Conservation (phyloP, 2,888 invertebrate genomes). For the Drosophila rellima region DNA sequence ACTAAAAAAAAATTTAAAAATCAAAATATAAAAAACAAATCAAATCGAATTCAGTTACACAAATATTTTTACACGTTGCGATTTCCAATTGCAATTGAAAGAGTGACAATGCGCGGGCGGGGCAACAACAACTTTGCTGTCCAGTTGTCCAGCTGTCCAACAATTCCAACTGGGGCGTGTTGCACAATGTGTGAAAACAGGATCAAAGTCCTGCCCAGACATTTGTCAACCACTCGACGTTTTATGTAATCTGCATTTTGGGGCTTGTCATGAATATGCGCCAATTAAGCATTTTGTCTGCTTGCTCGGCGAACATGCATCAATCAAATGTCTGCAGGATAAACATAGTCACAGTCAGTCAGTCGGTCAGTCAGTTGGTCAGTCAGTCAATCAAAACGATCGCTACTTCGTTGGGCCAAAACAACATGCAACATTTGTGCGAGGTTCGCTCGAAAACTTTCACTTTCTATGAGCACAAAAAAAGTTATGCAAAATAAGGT, state of each 20-base stretch:
- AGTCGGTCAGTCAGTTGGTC: slow-evolving; percentile 44
- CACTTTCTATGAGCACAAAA: too few species aligned
- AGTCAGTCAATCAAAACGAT: slow-evolving; percentile 39
- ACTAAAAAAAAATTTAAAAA: slow-evolving; percentile 56
- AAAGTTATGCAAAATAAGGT: too few species aligned
- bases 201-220: slow-evolving; percentile 75
- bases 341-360: slow-evolving; percentile 54
- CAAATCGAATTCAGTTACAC: slow-evolving; percentile 75
- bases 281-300: slow-evolving; percentile 80
- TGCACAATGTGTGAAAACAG: slow-evolving; percentile 80
- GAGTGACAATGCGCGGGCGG: slow-evolving; percentile 74
- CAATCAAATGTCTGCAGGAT: slow-evolving; percentile 75
- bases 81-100: slow-evolving; percentile 69
- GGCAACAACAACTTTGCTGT: slow-evolving; percentile 47
- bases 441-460: slow-evolving; percentile 32
- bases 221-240: slow-evolving; percentile 73
- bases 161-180: slow-evolving; percentile 50
- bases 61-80: slow-evolving; percentile 78
- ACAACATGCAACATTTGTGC: slow-evolving; percentile 43
- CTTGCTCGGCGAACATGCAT: slow-evolving; percentile 67
- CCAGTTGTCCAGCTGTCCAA: slow-evolving; percentile 6
- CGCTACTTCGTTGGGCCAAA: slow-evolving; percentile 17
- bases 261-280: slow-evolving; percentile 68
- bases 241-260: slow-evolving; percentile 72
- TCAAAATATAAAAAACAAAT: slow-evolving; percentile 41